Base-by-base conservation (phyloP, 2,888 invertebrate species). In the Neoaliturus tenellus region DNA sequence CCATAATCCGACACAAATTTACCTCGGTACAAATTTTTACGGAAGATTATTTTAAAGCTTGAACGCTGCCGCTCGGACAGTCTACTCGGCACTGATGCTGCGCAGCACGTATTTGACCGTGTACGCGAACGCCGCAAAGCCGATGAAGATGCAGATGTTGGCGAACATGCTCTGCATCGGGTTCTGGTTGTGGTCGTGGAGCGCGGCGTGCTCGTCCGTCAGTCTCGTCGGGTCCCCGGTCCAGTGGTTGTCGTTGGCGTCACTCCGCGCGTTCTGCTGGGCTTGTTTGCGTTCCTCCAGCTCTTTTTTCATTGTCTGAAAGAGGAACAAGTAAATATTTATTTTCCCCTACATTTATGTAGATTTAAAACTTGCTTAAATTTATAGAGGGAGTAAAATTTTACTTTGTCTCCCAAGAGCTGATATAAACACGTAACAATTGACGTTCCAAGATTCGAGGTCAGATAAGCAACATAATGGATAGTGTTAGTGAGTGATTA, bases 61-160 rank as follows among this genome's bases (percentile, higher is more conserved):
- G 28, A 55, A 25, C 14, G 23, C 5, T 3, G 10, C 33, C 23
- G 44, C 5, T 28, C 20, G 28, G 5, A 5, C 23, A 4, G 62
- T 28, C 28, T 82, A 71, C 41, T 84, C 84, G 12, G 82, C 39
- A 2, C 82, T 75, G 28, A 78, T 82, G 25, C 78, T 84, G 48
- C 75, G 82, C n/a, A 84, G 78, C 0, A 98, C 97, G 92, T 97
- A 97, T 93, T 97, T 98, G 85, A 98, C 98, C 90, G 96, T 96
- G 89, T 96, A 96, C 73, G 97, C 98, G 90, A 98, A 98, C 87
- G 96, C 96, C 87, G 97, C 97, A 91, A 98, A 97, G 86, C 98
- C 97, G 87, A 98, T 93, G 85, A 98, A 93, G 88, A 98, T 96
- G 90, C 96, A 94, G 88, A 98, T 92, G 92, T 98, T 98, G 87